Evolutionary conservation across 2,113 vertebrate species (phyloP).

Genomic region (Hemiscyllium ocellatum): DNA sequence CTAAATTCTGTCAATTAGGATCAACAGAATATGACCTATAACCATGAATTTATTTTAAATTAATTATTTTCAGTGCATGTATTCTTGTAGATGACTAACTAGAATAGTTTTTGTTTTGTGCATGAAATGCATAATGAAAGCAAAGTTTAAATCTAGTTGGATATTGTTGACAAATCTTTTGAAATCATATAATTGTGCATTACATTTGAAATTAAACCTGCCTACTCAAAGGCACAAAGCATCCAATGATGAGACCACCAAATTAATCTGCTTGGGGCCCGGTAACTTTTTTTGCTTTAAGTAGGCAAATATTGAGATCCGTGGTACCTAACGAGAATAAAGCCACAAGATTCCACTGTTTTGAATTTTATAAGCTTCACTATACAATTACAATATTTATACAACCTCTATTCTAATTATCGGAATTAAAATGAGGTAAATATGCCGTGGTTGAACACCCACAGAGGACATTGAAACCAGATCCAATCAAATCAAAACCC

Average conservation of each 20-base stretch:
- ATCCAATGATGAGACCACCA: background rate
- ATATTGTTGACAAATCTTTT: background rate
- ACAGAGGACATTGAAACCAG: no score
- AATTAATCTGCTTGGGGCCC: no score
- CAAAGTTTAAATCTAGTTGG: background rate
- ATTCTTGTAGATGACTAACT: background rate
- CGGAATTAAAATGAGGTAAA: no score
- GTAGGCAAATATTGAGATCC: no score
- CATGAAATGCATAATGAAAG: background rate
- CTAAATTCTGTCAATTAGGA: background rate
- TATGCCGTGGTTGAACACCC: no score
- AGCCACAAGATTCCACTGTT: no score
- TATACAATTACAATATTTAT: no score
- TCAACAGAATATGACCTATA: background rate
- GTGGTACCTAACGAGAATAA: no score
- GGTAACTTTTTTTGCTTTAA: no score
- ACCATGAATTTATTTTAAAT: background rate
- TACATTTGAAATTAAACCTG: background rate
- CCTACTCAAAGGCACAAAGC: background rate
- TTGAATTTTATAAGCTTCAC: no score
- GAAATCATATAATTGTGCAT: background rate
- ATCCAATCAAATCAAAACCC: no score
- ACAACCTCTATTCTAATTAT: no score
- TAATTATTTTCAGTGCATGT: background rate
- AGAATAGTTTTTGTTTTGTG: background rate